Percentiles rank a stretch among this genome's conserved stretches.
phyloP scores from a whole-genome alignment of 2,888 invertebrate genomes.

The Masnerella sp. region DNA sequence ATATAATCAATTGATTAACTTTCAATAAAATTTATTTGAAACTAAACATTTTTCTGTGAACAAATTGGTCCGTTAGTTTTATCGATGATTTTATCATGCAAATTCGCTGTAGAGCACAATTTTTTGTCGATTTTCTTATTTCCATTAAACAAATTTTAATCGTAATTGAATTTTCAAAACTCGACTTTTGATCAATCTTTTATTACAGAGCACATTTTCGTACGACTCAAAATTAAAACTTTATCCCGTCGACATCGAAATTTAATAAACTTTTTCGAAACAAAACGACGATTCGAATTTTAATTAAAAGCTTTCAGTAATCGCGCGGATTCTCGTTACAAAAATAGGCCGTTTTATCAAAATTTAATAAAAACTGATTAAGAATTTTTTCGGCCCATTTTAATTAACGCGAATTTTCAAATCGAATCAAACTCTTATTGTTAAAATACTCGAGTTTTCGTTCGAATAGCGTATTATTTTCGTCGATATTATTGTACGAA shows the following conservation, averaged over 20 bases:
- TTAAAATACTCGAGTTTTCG: neutral
- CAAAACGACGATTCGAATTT: neutral
- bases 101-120: too few species aligned
- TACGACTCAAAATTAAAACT: neutral
- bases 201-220: neutral
- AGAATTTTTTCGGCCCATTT: too few species aligned
- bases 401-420: neutral
- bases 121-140: too few species aligned
- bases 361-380: neutral
- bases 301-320: neutral
- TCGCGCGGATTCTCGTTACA: too few species aligned
- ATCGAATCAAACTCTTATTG: neutral
- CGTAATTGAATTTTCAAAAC: neutral
- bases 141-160: too few species aligned
- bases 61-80: too few species aligned
- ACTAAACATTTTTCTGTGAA: too few species aligned
- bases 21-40: neutral
- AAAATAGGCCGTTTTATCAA: neutral
- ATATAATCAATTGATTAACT: conserved; percentile 26
- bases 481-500: too few species aligned
- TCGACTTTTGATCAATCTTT: neutral
- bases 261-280: neutral
- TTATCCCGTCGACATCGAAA: neutral
- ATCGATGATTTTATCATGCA: too few species aligned
- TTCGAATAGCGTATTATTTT: too few species aligned